phyloP scores from a whole-genome alignment of 2,113 vertebrate species.

The Pampusana beccarii region DNA sequence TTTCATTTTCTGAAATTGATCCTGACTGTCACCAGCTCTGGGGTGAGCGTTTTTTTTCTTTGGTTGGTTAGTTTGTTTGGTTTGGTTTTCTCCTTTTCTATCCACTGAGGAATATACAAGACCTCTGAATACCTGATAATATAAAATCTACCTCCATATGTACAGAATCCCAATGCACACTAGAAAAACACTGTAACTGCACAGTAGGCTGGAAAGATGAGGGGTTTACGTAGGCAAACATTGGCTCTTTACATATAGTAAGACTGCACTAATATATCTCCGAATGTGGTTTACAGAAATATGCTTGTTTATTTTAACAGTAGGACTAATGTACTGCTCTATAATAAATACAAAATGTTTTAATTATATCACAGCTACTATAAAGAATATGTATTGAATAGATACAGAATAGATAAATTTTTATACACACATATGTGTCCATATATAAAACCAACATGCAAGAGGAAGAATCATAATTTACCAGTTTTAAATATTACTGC shows the following conservation, averaged over 20 bases:
- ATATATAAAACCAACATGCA: neutral
- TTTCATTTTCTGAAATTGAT: neutral
- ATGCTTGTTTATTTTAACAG: neutral
- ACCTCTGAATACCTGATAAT: neutral
- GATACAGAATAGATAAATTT: too few relatives aligned
- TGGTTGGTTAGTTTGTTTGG: neutral
- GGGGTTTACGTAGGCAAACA: neutral
- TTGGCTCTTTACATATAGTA: neutral
- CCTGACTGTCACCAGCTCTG: neutral
- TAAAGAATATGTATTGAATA: too few relatives aligned
- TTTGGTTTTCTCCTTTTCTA: neutral
- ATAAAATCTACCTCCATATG: neutral
- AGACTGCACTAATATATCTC: neutral
- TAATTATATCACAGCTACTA: too few relatives aligned
- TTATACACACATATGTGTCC: neutral
- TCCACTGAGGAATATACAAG: neutral
- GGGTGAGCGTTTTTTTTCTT: neutral
- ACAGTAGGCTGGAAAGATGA: neutral
- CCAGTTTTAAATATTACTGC: neutral
- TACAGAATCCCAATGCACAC: neutral
- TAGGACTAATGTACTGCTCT: neutral
- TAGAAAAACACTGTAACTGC: neutral
- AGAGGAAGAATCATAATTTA: neutral
- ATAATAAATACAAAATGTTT: neutral
- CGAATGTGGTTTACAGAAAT: neutral